Evolutionary conservation across 2,113 vertebrate species (phyloP).

Genomic region (Entomyzon cyanotis): DNA sequence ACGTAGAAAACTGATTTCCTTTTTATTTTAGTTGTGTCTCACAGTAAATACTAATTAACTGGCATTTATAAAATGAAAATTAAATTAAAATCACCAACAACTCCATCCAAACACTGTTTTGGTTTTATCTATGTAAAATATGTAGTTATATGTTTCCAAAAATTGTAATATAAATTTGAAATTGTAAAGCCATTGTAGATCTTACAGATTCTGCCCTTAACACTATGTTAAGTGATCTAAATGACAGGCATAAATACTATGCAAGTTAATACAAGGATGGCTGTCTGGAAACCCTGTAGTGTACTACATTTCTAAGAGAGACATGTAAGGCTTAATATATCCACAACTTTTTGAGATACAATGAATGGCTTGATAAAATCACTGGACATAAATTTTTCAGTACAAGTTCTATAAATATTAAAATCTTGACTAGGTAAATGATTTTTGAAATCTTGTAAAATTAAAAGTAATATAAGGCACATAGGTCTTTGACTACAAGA

Average conservation of each 20-base stretch:
- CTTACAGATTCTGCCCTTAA: background rate
- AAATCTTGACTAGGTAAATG: background rate
- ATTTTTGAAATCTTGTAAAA: background rate
- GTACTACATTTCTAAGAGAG: background rate
- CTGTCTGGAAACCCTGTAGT: background rate
- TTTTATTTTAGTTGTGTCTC: background rate
- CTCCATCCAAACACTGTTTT: background rate
- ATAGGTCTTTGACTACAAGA: background rate
- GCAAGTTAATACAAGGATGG: background rate
- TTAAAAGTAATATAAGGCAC: background rate
- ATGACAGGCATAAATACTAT: background rate
- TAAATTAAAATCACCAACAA: background rate
- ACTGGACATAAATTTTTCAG: background rate
- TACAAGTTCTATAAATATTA: background rate
- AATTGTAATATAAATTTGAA: background rate
- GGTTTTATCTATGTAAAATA: background rate
- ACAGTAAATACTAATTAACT: background rate
- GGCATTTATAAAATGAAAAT: background rate
- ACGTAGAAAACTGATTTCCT: background rate
- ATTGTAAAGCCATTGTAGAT: background rate
- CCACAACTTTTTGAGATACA: background rate
- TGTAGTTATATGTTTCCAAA: background rate
- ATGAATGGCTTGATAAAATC: background rate
- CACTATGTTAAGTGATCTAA: background rate
- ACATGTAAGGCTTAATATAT: background rate